Conservation (phyloP, 2,888 invertebrate species). For the Heteromyza rotundicornis region DNA sequence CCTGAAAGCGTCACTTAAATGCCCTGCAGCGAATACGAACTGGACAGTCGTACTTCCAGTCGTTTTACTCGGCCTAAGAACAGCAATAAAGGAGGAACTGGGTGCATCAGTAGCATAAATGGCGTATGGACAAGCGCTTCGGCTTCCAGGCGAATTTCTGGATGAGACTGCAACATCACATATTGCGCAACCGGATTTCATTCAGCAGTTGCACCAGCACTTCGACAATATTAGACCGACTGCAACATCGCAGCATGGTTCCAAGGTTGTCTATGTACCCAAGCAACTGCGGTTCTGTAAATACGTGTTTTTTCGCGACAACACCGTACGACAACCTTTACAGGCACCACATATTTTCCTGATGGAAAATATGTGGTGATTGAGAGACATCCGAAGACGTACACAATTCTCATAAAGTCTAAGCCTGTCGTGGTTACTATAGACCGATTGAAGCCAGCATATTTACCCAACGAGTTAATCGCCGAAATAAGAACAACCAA, state of each 20-base stretch:
- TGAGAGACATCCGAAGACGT: neutral
- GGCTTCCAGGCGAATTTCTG: neutral
- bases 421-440: neutral
- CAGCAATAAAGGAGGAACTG: neutral
- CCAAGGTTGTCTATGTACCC: neutral
- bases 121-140: neutral
- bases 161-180: too few species aligned
- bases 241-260: neutral
- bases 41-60: too few species aligned
- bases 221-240: neutral
- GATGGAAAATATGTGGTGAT: conserved; percentile 5
- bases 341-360: too few species aligned
- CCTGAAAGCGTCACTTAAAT: too few species aligned
- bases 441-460: too few species aligned
- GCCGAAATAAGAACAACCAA: too few species aligned
- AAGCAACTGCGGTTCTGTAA: conserved; percentile 3
- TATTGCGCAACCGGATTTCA: too few species aligned
- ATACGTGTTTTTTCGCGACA: conserved; percentile 11
- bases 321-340: too few species aligned
- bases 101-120: neutral
- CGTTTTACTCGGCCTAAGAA: too few species aligned
- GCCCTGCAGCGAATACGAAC: too few species aligned
- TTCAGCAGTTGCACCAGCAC: too few species aligned
- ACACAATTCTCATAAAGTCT: neutral
- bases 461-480: too few species aligned